Evolutionary conservation across 2,797 vertebrate genomes (phyloP).

Genomic region (Falco concolor): DNA sequence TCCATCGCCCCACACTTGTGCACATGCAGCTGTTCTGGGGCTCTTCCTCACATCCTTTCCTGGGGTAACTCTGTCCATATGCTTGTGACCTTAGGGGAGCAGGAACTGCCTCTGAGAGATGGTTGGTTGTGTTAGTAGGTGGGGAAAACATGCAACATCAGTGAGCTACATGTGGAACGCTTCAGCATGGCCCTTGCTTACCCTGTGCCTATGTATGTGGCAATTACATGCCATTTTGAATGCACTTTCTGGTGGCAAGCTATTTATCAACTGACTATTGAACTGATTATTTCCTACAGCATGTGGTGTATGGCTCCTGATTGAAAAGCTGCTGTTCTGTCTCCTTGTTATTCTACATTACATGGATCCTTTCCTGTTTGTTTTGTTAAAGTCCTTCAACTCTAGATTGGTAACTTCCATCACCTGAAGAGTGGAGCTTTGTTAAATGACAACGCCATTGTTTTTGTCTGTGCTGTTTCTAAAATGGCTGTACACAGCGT

Average conservation of each 20-base stretch:
- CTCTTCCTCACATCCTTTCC: not conserved
- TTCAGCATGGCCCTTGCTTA: not conserved
- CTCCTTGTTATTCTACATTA: constrained; percentile 55
- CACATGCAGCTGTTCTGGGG: not conserved
- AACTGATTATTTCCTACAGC: constrained; percentile 62
- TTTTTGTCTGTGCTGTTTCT: constrained; percentile 50
- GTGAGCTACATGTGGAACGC: not conserved
- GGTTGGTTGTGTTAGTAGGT: not conserved
- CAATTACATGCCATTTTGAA: not conserved
- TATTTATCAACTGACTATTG: constrained; percentile 37
- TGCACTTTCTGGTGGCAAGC: constrained; percentile 35
- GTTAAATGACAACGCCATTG: not conserved
- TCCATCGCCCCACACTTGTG: rapidly evolving
- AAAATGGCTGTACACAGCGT: constrained; percentile 43
- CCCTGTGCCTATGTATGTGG: not conserved
- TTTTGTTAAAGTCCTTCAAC: constrained; percentile 69
- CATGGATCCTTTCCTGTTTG: constrained; percentile 31
- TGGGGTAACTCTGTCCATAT: rapidly evolving
- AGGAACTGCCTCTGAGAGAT: not conserved
- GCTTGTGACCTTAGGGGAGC: not conserved
- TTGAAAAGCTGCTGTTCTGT: constrained; percentile 49
- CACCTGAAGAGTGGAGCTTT: not conserved
- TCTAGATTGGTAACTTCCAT: constrained; percentile 59
- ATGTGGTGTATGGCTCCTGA: not conserved
- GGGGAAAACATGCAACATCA: not conserved